Conservation (phyloP, 2,888 invertebrate genomes). For the Sesia apiformis region DNA sequence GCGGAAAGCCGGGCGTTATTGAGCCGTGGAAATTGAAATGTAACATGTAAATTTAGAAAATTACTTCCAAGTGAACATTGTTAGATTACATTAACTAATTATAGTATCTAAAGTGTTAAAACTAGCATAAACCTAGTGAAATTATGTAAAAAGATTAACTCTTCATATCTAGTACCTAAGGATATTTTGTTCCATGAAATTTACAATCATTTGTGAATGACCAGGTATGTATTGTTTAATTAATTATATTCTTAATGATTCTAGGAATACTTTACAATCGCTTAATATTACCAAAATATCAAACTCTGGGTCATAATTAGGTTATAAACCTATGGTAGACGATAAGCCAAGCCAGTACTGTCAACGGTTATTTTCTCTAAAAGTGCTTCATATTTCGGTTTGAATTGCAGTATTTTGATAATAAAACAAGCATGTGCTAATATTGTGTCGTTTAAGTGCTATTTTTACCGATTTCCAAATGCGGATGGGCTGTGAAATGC, state of each 20-base stretch:
- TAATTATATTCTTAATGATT: conserved; percentile 11
- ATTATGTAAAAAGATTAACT: conserved; percentile 26
- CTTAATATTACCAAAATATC: conserved; percentile 15
- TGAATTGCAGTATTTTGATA: conserved; percentile 22
- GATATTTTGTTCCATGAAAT: conserved; percentile 47
- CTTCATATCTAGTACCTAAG: conserved; percentile 37
- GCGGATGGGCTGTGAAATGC: conserved; percentile 63
- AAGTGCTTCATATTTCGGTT: conserved; percentile 23
- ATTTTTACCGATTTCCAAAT: conserved; percentile 70
- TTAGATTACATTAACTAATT: conserved; percentile 31
- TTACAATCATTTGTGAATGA: conserved; percentile 66
- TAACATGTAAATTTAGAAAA: conserved; percentile 36
- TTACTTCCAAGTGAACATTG: conserved; percentile 25
- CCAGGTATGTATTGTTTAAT: conserved; percentile 47
- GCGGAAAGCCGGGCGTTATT: conserved; percentile 75
- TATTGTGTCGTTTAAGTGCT: conserved; percentile 39
- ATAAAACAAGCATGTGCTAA: conserved; percentile 26
- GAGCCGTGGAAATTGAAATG: conserved; percentile 68
- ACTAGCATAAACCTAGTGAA: conserved; percentile 22
- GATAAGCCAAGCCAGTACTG: conserved; percentile 63
- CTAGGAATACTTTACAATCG: conserved; percentile 11
- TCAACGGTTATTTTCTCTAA: conserved; percentile 33
- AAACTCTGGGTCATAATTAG: conserved; percentile 45
- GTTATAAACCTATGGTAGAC: conserved; percentile 64
- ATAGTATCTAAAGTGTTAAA: conserved; percentile 24